Evolutionary conservation across 2,888 invertebrate genomes (phyloP).

Genomic region (Nomada ruficornis): DNA sequence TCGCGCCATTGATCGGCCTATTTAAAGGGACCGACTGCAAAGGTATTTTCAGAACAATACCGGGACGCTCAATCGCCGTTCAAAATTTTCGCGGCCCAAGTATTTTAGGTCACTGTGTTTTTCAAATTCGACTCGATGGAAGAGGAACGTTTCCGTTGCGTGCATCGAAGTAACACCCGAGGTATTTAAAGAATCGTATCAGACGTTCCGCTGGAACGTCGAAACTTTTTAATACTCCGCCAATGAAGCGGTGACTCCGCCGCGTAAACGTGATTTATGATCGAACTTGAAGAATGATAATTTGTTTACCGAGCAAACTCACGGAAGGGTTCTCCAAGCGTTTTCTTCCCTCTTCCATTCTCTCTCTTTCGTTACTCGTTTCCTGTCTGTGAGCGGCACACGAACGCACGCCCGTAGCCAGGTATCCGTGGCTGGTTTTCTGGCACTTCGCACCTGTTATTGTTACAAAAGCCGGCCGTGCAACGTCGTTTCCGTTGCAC

Average conservation of each 20-base stretch:
- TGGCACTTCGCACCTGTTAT: conserved; percentile 43
- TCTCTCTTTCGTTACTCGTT: background rate
- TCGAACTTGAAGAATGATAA: conserved; percentile 43
- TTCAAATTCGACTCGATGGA: conserved; percentile 25
- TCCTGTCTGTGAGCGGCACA: background rate
- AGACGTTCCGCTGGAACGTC: conserved; percentile 42
- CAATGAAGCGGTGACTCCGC: conserved; percentile 38
- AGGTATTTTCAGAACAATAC: conserved; percentile 23
- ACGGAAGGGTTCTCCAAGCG: conserved; percentile 10
- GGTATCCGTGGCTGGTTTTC: background rate
- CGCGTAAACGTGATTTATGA: conserved; percentile 56
- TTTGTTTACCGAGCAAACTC: conserved; percentile 56
- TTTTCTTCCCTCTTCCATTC: background rate
- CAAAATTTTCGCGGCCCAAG: conserved; percentile 40
- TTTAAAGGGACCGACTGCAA: conserved; percentile 13
- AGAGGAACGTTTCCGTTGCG: conserved; percentile 7
- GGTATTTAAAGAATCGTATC: conserved; percentile 18
- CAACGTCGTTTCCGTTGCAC: conserved; percentile 25
- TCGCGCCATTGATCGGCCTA: background rate
- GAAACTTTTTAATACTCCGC: conserved; percentile 54
- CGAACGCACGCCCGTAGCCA: background rate
- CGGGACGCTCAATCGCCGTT: conserved; percentile 16
- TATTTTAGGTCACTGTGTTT: conserved; percentile 53
- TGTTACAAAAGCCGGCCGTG: conserved; percentile 37
- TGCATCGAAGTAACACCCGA: background rate